phyloP scores from a whole-genome alignment of 1,140 invertebrate species.

The Calycopis cecrops region DNA sequence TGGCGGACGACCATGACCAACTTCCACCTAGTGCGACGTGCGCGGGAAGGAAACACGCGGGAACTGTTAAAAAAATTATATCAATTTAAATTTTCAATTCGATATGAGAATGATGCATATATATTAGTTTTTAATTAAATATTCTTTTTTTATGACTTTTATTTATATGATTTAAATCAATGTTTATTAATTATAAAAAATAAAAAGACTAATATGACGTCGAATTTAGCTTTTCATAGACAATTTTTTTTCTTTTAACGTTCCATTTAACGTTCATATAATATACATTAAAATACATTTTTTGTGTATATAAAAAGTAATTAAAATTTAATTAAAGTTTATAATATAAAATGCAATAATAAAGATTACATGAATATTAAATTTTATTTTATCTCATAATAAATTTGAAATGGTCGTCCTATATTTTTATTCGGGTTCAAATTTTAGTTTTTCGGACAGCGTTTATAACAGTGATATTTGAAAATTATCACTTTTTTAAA shows the following conservation, averaged over 20 bases:
- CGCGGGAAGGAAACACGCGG: slow-evolving; percentile 78
- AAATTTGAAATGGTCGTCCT: no score
- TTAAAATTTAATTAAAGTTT: no score
- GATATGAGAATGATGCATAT: background rate
- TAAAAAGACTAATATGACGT: slow-evolving; percentile 37
- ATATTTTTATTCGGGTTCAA: no score
- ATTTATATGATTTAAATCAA: slow-evolving; percentile 2
- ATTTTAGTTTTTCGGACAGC: no score
- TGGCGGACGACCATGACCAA: slow-evolving; percentile 80
- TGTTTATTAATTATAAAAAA: slow-evolving; percentile 28
- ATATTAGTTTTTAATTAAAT: background rate
- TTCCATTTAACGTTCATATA: no score
- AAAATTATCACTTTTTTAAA: no score
- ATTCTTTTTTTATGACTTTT: slow-evolving; percentile 7
- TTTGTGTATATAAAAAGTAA: no score
- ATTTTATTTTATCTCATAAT: no score
- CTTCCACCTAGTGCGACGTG: slow-evolving; percentile 78
- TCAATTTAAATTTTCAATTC: slow-evolving; percentile 27
- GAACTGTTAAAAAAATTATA: slow-evolving; percentile 38
- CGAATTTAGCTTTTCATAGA: slow-evolving; percentile 32
- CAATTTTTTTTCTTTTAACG: slow-evolving; percentile 17
- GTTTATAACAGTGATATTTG: no score
- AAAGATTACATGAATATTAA: no score
- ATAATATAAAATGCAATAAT: no score
- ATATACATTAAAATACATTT: no score